phyloP scores from a whole-genome alignment of 2,113 vertebrate genomes.

The Corydoras sp. region DNA sequence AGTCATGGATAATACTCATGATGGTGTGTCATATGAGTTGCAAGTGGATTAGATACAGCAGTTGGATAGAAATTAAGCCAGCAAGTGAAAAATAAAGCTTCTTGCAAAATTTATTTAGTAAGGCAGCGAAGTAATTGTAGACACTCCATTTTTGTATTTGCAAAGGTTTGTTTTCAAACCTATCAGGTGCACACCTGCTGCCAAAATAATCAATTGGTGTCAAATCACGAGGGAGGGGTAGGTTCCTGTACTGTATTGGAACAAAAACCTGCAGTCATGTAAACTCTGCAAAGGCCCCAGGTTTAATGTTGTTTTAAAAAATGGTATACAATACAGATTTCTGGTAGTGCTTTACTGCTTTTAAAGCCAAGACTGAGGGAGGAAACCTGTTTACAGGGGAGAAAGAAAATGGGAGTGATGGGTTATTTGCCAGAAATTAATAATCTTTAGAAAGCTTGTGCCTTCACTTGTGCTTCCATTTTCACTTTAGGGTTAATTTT shows the following conservation, averaged over 20 bases:
- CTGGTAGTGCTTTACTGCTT: neutral
- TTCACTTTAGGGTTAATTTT: constrained; percentile 50
- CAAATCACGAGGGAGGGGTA: neutral
- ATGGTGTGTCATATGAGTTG: no score
- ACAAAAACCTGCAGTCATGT: neutral
- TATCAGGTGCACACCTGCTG: neutral
- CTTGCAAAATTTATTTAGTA: no score
- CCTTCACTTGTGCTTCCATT: constrained; percentile 31
- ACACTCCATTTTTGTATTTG: neutral
- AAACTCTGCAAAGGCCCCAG: neutral
- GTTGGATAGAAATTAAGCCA: no score
- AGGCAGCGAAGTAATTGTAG: no score
- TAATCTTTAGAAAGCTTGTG: neutral
- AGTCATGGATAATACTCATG: no score
- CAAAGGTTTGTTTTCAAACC: neutral
- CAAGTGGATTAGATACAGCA: no score
- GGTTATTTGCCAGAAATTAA: constrained; percentile 29
- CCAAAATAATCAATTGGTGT: neutral
- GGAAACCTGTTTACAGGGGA: constrained; percentile 23
- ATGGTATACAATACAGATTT: neutral
- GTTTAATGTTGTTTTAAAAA: neutral
- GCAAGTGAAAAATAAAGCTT: no score
- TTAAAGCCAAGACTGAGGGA: neutral
- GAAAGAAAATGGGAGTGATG: constrained; percentile 19
- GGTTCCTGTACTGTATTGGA: neutral